Conservation (phyloP, 2,113 vertebrate species). For the Panthera tigris region DNA sequence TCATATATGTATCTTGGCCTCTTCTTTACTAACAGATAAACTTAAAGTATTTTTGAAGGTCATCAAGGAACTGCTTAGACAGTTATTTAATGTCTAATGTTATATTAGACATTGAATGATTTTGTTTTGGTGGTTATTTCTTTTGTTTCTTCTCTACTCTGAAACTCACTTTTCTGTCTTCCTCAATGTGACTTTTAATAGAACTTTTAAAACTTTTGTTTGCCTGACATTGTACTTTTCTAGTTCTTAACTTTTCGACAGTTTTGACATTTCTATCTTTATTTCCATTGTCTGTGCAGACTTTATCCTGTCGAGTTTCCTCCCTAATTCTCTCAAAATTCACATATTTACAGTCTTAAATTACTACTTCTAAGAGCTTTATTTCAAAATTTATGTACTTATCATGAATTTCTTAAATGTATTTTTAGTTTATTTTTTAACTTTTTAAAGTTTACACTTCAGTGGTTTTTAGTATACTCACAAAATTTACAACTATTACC, state of each 20-base stretch:
- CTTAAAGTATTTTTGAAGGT: slow-evolving; percentile 6
- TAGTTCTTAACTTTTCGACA: slow-evolving; percentile 42
- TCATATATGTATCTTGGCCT: neutral
- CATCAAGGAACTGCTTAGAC: neutral
- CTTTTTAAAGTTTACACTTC: neutral
- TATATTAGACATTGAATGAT: neutral
- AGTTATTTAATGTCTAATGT: too few relatives aligned
- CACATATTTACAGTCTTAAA: neutral
- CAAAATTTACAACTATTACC: neutral
- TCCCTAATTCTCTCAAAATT: neutral
- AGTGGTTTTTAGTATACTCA: slow-evolving; percentile 20
- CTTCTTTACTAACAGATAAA: neutral
- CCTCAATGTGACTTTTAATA: slow-evolving; percentile 25
- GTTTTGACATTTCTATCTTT: slow-evolving; percentile 26
- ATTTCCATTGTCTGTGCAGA: neutral
- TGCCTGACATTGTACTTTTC: neutral
- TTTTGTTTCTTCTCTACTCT: neutral
- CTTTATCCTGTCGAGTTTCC: neutral
- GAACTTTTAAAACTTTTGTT: slow-evolving; percentile 21
- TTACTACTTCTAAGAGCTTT: slow-evolving; percentile 16
- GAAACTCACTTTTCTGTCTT: neutral
- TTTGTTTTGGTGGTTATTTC: slow-evolving; percentile 24
- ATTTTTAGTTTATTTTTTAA: slow-evolving; percentile 49
- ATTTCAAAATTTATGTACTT: slow-evolving; percentile 14
- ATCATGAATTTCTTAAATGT: neutral